phyloP scores from a whole-genome alignment of 2,888 invertebrate species.

The Lamproptera curius region DNA sequence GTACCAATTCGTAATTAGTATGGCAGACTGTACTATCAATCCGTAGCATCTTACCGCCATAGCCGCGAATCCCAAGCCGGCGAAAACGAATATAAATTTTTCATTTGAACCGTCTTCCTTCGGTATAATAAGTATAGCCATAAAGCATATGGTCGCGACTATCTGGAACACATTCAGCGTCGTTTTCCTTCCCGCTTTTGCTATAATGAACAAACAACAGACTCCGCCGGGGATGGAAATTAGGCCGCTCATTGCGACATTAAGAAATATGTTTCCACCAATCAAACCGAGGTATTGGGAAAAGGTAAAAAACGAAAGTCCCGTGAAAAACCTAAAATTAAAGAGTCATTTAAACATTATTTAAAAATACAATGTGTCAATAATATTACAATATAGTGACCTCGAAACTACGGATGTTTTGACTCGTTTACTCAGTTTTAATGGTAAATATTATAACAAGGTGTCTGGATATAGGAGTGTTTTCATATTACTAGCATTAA shows the following conservation, averaged over 20 bases:
- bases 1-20: no score
- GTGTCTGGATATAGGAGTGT: no score
- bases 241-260: constrained; percentile 72
- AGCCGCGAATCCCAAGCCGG: constrained; percentile 81
- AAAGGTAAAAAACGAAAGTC: constrained; percentile 78
- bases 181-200: constrained; percentile 67
- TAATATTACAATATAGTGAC: no score
- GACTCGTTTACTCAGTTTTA: no score
- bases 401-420: no score
- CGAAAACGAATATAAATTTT: constrained; percentile 77
- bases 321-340: constrained; percentile 73
- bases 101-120: constrained; percentile 58
- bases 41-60: constrained; percentile 82
- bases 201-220: constrained; percentile 68
- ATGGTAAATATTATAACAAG: no score
- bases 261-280: constrained; percentile 73
- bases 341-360: no score
- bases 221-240: constrained; percentile 75
- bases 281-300: constrained; percentile 78
- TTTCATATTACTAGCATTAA: no score
- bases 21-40: no score
- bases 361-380: no score
- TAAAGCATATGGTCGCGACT: constrained; percentile 66
- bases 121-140: constrained; percentile 69
- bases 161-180: constrained; percentile 57